Base-by-base conservation (phyloP, 30 jellyfish, hydroid and myxozoan genomes). In the Morbakka virulenta region DNA sequence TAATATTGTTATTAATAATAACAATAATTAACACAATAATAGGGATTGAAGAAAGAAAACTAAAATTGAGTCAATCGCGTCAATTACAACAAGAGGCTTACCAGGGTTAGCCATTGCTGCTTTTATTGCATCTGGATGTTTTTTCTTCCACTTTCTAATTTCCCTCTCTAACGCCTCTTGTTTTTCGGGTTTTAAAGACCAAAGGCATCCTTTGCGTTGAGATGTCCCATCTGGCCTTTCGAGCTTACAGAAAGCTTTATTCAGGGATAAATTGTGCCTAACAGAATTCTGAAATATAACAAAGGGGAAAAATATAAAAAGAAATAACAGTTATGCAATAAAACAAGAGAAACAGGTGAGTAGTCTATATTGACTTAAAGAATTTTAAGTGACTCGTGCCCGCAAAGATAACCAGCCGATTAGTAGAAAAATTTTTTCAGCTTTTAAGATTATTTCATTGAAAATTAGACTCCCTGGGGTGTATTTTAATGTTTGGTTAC, bases 81-180 rank as follows among this genome's bases (percentile, higher is more conserved):
- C n/a, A n/a, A n/a, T n/a, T n/a, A n/a, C n/a, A n/a, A n/a, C n/a
- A n/a, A n/a, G n/a, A 47, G 1, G 4, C 77, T 22, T 61, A 94
- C 99, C 99, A 50, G 97, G 97, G 69, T 94, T 82, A 4, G 97
- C 96, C 97, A 94, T 86, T 64, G 98, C 91, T 2, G 97, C 96
- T 81, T 87, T 94, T 34, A 94, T 94, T 25, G 97, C 97, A 62
- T 94, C 97, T 3, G 99, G 99, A 48, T 94, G 99, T 47, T 94
- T 94, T 65, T 89, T 89, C 69, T 86, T 86, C 99, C 99, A 94
- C 36, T 94, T 94, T 30, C 97, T 47, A 31, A 94, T 94, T 80
- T 94, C 99, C 66, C 97, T 74, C 51, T 84, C 93, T 51, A 94
- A 70, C n/a, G 89, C 76, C 48, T 82, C 96, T 66, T 87, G 96